A percentile compares a stretch with the other conserved stretches of the same genome.
These are phyloP conservation scores for Osmoderma eremita DNA, from an alignment of 2,888 invertebrate species.

Conservation along the genomic window DNA sequence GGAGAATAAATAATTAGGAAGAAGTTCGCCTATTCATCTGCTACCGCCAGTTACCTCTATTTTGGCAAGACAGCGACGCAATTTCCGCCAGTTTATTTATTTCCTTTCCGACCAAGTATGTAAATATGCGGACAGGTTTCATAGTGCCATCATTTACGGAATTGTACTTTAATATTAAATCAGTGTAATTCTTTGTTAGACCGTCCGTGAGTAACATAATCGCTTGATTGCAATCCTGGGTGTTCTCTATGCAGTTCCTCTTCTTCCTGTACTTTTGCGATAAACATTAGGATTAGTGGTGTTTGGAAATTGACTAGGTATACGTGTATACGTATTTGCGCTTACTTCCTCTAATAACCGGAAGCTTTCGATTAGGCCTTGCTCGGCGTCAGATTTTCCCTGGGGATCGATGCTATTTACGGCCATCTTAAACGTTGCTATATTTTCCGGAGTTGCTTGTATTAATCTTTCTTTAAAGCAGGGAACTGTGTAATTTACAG, in stretches of 20 bases:
- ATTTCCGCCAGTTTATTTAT: constrained; percentile 90
- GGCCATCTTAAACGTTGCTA: constrained; percentile 76
- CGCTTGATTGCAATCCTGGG: constrained; percentile 85
- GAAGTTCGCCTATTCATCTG: neutral
- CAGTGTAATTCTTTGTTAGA: constrained; percentile 86
- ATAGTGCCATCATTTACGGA: constrained; percentile 74
- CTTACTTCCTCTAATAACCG: constrained; percentile 78
- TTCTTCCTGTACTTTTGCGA: constrained; percentile 60
- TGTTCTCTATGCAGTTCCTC: constrained; percentile 66
- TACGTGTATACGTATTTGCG: constrained; percentile 31
- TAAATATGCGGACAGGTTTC: constrained; percentile 91
- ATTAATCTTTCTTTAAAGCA: constrained; percentile 89
- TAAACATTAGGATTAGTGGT: constrained; percentile 39
- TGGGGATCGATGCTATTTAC: constrained; percentile 75
- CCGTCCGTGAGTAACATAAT: constrained; percentile 98
- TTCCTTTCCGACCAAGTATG: constrained; percentile 94
- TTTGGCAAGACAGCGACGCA: constrained; percentile 93
- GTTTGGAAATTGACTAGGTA: neutral
- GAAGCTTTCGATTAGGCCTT: constrained; percentile 87
- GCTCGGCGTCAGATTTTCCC: constrained; percentile 85
- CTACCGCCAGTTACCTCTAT: constrained; percentile 74
- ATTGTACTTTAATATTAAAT: constrained; percentile 86
- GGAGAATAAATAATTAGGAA: constrained; percentile 42
- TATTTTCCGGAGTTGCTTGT: constrained; percentile 88
- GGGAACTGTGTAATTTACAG: constrained; percentile 77